phyloP scores from a whole-genome alignment of 1,140 invertebrate genomes.

The Daktulosphaira vitifoliae region DNA sequence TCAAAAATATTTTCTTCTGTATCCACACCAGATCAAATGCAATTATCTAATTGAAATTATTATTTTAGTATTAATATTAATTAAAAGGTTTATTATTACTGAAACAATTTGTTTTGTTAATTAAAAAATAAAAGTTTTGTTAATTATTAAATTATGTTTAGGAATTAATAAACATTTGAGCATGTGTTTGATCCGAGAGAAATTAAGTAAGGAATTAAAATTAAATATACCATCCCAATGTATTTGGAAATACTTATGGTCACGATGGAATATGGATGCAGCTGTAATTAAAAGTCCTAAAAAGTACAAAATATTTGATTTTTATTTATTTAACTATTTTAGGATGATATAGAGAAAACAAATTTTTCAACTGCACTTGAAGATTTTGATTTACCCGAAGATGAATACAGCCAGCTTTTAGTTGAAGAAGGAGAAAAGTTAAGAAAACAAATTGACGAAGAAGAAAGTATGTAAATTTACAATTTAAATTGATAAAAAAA shows the following conservation, averaged over 20 bases:
- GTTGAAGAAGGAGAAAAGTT: background rate
- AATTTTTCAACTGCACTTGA: background rate
- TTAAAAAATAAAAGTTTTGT: too few relatives aligned
- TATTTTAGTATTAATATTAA: too few relatives aligned
- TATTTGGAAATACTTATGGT: background rate
- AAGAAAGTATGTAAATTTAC: slow-evolving; percentile 8
- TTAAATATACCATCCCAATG: background rate
- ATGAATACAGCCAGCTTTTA: background rate
- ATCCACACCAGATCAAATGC: too few relatives aligned
- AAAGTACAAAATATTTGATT: background rate
- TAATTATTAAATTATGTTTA: too few relatives aligned
- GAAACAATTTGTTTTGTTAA: too few relatives aligned
- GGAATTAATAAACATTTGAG: slow-evolving; percentile 4
- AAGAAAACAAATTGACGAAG: background rate
- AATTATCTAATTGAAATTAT: too few relatives aligned
- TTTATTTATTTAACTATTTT: background rate
- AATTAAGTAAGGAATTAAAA: background rate
- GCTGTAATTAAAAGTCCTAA: background rate
- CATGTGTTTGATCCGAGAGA: background rate
- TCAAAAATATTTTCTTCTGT: too few relatives aligned
- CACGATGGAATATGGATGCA: background rate
- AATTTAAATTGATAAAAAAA: background rate
- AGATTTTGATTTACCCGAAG: background rate
- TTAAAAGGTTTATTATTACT: too few relatives aligned
- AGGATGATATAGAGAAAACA: background rate